Evolutionary conservation across 1,140 invertebrate species (phyloP).

Genomic region (Dermatophagoides farinae): DNA sequence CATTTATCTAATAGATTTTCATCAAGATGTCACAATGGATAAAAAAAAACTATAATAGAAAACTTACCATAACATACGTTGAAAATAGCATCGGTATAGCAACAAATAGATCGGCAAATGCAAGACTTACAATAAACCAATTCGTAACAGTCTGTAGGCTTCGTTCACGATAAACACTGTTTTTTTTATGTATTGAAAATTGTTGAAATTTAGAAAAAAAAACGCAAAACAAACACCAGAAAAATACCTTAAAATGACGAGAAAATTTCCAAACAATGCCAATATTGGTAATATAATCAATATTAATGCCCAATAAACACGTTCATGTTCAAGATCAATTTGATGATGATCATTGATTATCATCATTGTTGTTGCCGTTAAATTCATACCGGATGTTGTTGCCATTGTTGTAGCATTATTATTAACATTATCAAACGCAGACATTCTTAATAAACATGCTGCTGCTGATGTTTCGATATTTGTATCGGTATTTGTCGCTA

Average conservation of each 20-base stretch:
- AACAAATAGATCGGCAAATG: conserved; percentile 87
- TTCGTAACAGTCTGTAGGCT: conserved; percentile 84
- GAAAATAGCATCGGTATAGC: conserved; percentile 96
- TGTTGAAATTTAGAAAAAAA: neutral
- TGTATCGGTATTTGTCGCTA: too few relatives aligned
- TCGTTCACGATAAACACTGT: conserved; percentile 71
- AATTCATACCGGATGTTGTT: too few relatives aligned
- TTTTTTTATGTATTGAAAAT: conserved; percentile 8
- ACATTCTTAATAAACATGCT: too few relatives aligned
- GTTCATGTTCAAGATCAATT: neutral
- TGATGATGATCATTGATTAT: too few relatives aligned
- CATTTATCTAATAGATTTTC: neutral
- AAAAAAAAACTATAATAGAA: conserved; percentile 11
- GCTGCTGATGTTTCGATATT: too few relatives aligned
- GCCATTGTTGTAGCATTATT: too few relatives aligned
- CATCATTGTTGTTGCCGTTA: neutral
- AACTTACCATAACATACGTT: conserved; percentile 84
- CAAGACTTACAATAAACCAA: conserved; percentile 93
- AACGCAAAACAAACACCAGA: too few relatives aligned
- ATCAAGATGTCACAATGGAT: neutral
- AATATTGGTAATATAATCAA: conserved; percentile 73
- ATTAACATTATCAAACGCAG: too few relatives aligned
- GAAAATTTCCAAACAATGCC: conserved; percentile 84
- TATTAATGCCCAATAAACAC: conserved; percentile 56
- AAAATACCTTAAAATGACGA: conserved; percentile 46